A percentile compares a stretch with the other conserved stretches of the same genome.
Conservation (phyloP, 2,888 invertebrate genomes). For the Apocheima hispidaria region DNA sequence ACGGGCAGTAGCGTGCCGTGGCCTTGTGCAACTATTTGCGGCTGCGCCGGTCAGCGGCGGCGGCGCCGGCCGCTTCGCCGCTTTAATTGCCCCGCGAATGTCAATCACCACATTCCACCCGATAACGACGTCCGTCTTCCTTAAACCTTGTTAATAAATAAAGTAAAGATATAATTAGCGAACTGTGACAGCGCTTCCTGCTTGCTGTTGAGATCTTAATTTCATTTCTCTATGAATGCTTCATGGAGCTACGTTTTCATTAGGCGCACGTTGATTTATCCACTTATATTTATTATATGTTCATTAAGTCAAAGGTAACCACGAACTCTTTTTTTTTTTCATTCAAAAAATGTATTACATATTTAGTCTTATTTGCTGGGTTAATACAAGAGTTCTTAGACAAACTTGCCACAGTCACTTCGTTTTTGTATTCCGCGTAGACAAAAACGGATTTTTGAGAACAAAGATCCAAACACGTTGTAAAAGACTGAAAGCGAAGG, state of each 20-base stretch:
- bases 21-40: slow-evolving; percentile 80
- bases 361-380: background rate
- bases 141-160: slow-evolving; percentile 50
- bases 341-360: no score
- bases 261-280: background rate
- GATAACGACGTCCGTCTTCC: slow-evolving; percentile 58
- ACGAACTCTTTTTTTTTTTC: no score
- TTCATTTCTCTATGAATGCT: slow-evolving; percentile 24
- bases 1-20: slow-evolving; percentile 63
- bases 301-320: background rate
- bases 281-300: background rate
- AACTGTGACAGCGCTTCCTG: slow-evolving; percentile 47
- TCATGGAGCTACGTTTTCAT: background rate
- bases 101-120: slow-evolving; percentile 70
- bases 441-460: slow-evolving; percentile 14
- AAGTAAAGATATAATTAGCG: slow-evolving; percentile 44
- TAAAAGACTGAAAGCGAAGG: slow-evolving; percentile 22
- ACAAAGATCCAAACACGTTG: slow-evolving; percentile 24
- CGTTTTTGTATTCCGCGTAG: slow-evolving; percentile 1
- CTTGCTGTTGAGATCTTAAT: slow-evolving; percentile 34
- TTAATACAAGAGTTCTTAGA: background rate
- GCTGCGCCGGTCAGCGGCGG: slow-evolving; percentile 60
- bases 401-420: background rate
- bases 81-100: slow-evolving; percentile 75
- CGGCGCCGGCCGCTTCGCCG: slow-evolving; percentile 50